phyloP scores from a whole-genome alignment of 1,140 invertebrate species.

The Halyomorpha halys region DNA sequence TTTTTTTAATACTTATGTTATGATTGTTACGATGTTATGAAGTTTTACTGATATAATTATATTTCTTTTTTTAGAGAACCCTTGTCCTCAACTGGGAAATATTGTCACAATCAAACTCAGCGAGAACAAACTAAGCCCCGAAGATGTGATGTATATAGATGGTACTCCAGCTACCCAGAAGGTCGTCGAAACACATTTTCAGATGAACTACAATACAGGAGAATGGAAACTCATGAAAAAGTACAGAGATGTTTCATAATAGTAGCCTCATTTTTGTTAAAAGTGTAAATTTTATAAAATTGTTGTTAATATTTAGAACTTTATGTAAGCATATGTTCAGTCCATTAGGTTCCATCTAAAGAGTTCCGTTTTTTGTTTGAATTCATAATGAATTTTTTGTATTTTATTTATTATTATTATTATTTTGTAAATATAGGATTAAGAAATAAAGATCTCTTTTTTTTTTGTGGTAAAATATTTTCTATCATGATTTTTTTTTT shows the following conservation, averaged over 20 bases:
- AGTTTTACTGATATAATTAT: no score
- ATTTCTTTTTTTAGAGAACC: slow-evolving; percentile 74
- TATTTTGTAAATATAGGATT: no score
- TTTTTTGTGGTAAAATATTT: no score
- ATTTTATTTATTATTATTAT: no score
- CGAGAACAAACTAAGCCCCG: slow-evolving; percentile 71
- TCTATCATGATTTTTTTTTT: no score
- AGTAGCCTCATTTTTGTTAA: background rate
- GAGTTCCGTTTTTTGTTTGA: no score
- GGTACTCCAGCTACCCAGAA: slow-evolving; percentile 55
- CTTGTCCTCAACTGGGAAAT: slow-evolving; percentile 84
- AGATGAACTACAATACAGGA: slow-evolving; percentile 92
- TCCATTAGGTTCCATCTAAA: no score
- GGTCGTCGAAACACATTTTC: slow-evolving; percentile 86
- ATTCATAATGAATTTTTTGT: no score
- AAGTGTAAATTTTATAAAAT: background rate
- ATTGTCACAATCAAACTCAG: slow-evolving; percentile 87
- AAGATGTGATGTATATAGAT: slow-evolving; percentile 43
- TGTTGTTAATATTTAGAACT: slow-evolving; percentile 1
- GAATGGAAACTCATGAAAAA: slow-evolving; percentile 90
- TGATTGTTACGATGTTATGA: no score
- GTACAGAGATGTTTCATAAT: slow-evolving; percentile 39
- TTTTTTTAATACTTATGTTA: no score
- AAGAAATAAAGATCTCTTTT: no score
- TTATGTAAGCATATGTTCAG: background rate